Percentiles rank a stretch among this genome's conserved stretches.
These are phyloP conservation scores for Thyatira batis DNA, from an alignment of 2,888 invertebrate species.

Conservation along the genomic window DNA sequence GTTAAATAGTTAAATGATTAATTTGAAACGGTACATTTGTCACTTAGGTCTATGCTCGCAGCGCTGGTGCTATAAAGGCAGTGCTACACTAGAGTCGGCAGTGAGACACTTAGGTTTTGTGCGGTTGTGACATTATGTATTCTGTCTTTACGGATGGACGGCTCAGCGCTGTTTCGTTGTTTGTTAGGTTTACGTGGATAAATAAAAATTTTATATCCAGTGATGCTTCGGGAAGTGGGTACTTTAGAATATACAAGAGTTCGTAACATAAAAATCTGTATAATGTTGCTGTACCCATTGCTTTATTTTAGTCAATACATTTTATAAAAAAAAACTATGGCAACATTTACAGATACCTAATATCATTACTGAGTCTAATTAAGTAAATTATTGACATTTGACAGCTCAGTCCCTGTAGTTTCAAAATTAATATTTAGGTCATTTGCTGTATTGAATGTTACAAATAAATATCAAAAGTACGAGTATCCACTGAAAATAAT, in stretches of 20 bases:
- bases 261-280: too few species aligned
- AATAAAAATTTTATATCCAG: not conserved
- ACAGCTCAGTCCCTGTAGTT: too few species aligned
- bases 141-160: conserved; percentile 4
- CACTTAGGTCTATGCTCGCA: conserved; percentile 23
- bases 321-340: too few species aligned
- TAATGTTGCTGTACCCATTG: too few species aligned
- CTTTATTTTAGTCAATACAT: too few species aligned
- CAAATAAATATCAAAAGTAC: too few species aligned
- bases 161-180: not conserved
- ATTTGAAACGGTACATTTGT: conserved; percentile 17
- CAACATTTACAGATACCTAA: too few species aligned
- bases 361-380: too few species aligned
- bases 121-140: conserved; percentile 6
- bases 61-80: conserved; percentile 9
- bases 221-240: not conserved
- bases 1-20: not conserved
- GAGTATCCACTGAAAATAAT: too few species aligned
- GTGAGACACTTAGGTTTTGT: conserved; percentile 1
- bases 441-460: too few species aligned
- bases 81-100: conserved; percentile 3
- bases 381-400: too few species aligned
- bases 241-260: not conserved
- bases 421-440: too few species aligned
- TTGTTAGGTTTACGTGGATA: conserved; percentile 3